Evolutionary conservation across 30 jellyfish, hydroid and myxozoan genomes (phyloP).

Genomic region (Aurelia sp.): DNA sequence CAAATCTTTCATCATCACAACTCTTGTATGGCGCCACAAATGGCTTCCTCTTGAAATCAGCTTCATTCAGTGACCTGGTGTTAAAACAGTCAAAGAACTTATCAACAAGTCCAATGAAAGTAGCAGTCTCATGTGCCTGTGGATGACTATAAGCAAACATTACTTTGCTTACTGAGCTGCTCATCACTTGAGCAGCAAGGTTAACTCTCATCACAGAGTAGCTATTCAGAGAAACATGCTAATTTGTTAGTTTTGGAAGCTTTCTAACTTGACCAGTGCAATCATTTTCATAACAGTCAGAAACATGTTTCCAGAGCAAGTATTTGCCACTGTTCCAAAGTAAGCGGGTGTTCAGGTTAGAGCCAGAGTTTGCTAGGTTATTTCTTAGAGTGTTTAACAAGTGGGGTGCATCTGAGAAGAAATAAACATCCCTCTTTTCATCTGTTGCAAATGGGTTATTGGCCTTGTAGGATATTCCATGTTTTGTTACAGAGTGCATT

Average conservation of each 20-base stretch:
- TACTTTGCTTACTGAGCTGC: slow-evolving; percentile 27
- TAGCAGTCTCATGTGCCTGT: slow-evolving; percentile 33
- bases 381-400: slow-evolving; percentile 9
- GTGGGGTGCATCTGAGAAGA: slow-evolving; percentile 26
- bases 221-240: slow-evolving; percentile 56
- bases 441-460: neutral
- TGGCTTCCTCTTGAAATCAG: neutral
- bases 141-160: slow-evolving; percentile 24
- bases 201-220: slow-evolving; percentile 63
- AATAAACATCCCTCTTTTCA: neutral
- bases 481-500: neutral
- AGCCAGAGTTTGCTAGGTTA: slow-evolving; percentile 19
- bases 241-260: slow-evolving; percentile 51
- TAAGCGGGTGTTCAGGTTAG: slow-evolving; percentile 5
- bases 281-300: slow-evolving; percentile 16
- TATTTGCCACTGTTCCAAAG: slow-evolving; percentile 37
- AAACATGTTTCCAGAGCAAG: slow-evolving; percentile 47
- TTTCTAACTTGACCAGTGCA: slow-evolving; percentile 5
- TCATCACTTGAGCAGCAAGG: slow-evolving; percentile 76
- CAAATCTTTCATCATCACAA: slow-evolving; percentile 24
- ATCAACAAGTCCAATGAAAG: slow-evolving; percentile 5
- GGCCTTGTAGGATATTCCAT: too few species aligned
- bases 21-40: slow-evolving; percentile 16
- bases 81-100: slow-evolving; percentile 35
- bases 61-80: slow-evolving; percentile 8